Conservation (phyloP, 2,888 invertebrate species). For the Drosophila meridionalis region DNA sequence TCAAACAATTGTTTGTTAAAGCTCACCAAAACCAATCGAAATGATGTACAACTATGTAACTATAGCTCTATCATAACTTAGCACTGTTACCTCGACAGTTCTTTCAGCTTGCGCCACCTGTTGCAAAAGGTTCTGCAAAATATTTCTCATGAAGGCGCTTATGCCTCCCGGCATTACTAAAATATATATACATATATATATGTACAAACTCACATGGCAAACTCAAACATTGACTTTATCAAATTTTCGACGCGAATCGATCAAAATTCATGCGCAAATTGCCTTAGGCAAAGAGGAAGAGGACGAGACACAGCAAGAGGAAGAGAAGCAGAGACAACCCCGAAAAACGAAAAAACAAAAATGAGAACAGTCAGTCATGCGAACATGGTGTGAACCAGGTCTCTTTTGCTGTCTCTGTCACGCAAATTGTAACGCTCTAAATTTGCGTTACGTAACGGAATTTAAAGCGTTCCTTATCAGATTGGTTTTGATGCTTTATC, state of each 20-base stretch:
- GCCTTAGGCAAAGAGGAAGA: conserved; percentile 26
- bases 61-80: neutral
- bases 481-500: conserved; percentile 82
- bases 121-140: neutral
- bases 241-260: conserved; percentile 66
- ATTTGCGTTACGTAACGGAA: conserved; percentile 85
- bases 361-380: conserved; percentile 30
- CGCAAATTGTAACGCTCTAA: conserved; percentile 80
- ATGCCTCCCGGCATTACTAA: conserved; percentile 16
- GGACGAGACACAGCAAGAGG: conserved; percentile 27
- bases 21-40: too few species aligned
- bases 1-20: too few species aligned
- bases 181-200: neutral
- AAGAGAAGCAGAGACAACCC: conserved; percentile 11
- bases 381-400: conserved; percentile 42
- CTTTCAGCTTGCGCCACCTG: conserved; percentile 30
- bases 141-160: neutral
- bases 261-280: conserved; percentile 66
- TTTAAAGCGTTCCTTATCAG: conserved; percentile 85
- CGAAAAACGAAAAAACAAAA: conserved; percentile 31
- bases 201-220: conserved; percentile 38
- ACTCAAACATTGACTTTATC: conserved; percentile 61
- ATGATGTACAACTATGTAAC: neutral
- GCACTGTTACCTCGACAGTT: neutral
- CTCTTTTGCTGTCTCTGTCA: conserved; percentile 27